Conservation (phyloP, 2,797 vertebrate species). For the Merluccius polli region DNA sequence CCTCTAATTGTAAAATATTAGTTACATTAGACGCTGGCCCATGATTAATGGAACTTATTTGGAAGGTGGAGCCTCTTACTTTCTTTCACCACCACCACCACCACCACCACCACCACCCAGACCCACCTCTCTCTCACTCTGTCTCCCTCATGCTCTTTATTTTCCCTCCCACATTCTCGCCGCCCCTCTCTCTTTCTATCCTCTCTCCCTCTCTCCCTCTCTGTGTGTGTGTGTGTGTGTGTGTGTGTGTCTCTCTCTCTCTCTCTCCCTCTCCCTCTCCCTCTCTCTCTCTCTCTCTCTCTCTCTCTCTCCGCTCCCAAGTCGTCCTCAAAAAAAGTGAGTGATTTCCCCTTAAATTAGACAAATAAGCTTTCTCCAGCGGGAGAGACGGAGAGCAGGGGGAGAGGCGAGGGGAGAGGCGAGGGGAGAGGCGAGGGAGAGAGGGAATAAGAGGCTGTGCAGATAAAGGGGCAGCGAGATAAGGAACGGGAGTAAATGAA, state of each 20-base stretch:
- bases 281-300: background rate
- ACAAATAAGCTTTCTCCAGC: constrained; percentile 87
- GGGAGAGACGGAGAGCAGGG: constrained; percentile 50
- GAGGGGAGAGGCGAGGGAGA: constrained; percentile 32
- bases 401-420: background rate
- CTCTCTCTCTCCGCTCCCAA: constrained; percentile 71
- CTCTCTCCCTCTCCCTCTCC: constrained; percentile 16
- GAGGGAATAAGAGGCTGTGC: constrained; percentile 16
- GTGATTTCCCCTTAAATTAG: constrained; percentile 95
- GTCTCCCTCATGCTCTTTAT: too few species aligned
- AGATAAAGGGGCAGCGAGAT: constrained; percentile 27
- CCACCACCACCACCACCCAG: constrained; percentile 65
- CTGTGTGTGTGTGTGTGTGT: too few species aligned
- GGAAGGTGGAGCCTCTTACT: constrained; percentile 83
- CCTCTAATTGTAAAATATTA: constrained; percentile 99
- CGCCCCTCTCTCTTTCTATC: background rate
- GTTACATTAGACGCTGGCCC: constrained; percentile 99
- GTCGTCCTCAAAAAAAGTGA: constrained; percentile 94
- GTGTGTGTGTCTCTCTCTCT: too few species aligned
- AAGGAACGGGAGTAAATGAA: constrained; percentile 15
- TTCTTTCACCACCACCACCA: constrained; percentile 73
- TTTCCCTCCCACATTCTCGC: too few species aligned
- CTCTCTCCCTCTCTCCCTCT: constrained; percentile 16
- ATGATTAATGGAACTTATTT: constrained; percentile 99
- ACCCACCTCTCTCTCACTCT: too few species aligned